Percentiles rank a stretch among this genome's conserved stretches.
These are phyloP conservation scores for Drosophila biarmipes DNA, from an alignment of 1,140 invertebrate genomes.

Conservation along the genomic window DNA sequence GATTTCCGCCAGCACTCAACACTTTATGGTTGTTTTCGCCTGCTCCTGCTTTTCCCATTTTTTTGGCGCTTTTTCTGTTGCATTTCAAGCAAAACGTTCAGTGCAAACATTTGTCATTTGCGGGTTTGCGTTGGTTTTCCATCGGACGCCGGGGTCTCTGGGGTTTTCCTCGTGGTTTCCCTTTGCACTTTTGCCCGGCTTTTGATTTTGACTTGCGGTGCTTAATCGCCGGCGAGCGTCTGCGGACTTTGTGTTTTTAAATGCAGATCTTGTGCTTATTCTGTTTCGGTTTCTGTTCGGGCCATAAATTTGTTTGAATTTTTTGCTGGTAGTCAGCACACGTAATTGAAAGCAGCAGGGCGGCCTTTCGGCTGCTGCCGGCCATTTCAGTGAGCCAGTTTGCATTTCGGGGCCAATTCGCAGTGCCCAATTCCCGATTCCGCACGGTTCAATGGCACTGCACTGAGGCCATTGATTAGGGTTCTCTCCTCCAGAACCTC, in stretches of 20 bases:
- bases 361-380: conserved; percentile 29
- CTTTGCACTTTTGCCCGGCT: conserved; percentile 45
- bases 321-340: conserved; percentile 35
- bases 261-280: conserved; percentile 38
- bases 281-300: conserved; percentile 31
- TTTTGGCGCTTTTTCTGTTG: conserved; percentile 39
- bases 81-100: conserved; percentile 38
- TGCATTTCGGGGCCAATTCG: conserved; percentile 49
- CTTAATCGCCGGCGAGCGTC: conserved; percentile 75
- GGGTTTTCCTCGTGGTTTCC: conserved; percentile 33
- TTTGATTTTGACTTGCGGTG: conserved; percentile 78
- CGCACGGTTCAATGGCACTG: conserved; percentile 65
- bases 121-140: conserved; percentile 37
- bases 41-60: conserved; percentile 5
- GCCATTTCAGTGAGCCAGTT: conserved; percentile 27
- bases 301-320: conserved; percentile 66
- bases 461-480: conserved; percentile 64
- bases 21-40: conserved; percentile 67
- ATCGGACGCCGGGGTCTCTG: conserved; percentile 1
- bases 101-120: conserved; percentile 78
- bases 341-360: conserved; percentile 78
- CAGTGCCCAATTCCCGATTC: conserved; percentile 53
- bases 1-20: conserved; percentile 79
- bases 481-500: conserved; percentile 17
- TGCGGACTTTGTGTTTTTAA: conserved; percentile 54